Conservation (phyloP, 2,797 vertebrate species). For the Cryptoprocta ferox region DNA sequence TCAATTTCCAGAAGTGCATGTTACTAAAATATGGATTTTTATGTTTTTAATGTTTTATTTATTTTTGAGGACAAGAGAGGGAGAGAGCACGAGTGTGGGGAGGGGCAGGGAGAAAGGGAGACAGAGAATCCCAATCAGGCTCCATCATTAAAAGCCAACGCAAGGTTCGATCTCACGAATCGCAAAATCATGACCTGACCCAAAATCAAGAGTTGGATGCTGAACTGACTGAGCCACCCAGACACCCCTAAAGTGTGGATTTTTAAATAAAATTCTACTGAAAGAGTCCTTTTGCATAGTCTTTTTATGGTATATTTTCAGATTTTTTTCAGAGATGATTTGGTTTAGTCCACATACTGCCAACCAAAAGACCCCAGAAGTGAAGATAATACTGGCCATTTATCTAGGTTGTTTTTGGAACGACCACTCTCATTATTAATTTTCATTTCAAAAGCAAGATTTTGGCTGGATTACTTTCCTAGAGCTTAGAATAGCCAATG, state of each 20-base stretch:
- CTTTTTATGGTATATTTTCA: not conserved
- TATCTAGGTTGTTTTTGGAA: slow-evolving; percentile 7
- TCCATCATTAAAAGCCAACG: too few species aligned
- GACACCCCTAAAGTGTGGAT: not conserved
- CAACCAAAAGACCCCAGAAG: slow-evolving; percentile 32
- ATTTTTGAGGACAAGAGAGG: too few species aligned
- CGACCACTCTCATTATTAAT: not conserved
- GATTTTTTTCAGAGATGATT: slow-evolving; percentile 53
- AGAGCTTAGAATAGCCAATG: slow-evolving; percentile 11
- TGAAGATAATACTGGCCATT: not conserved
- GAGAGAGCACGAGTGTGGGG: too few species aligned
- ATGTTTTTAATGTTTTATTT: not conserved
- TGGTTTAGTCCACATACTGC: not conserved
- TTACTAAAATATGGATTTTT: not conserved
- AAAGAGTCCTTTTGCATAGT: not conserved
- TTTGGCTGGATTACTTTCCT: slow-evolving; percentile 31
- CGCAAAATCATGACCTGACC: too few species aligned
- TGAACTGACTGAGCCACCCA: too few species aligned
- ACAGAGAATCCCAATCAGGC: too few species aligned
- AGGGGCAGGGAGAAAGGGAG: too few species aligned
- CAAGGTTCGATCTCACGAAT: too few species aligned
- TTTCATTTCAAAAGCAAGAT: slow-evolving; percentile 50
- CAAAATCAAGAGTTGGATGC: too few species aligned
- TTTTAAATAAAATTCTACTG: slow-evolving; percentile 29
- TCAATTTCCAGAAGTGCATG: not conserved